Conservation (phyloP, 2,113 vertebrate species). For the Rattus rattus region DNA sequence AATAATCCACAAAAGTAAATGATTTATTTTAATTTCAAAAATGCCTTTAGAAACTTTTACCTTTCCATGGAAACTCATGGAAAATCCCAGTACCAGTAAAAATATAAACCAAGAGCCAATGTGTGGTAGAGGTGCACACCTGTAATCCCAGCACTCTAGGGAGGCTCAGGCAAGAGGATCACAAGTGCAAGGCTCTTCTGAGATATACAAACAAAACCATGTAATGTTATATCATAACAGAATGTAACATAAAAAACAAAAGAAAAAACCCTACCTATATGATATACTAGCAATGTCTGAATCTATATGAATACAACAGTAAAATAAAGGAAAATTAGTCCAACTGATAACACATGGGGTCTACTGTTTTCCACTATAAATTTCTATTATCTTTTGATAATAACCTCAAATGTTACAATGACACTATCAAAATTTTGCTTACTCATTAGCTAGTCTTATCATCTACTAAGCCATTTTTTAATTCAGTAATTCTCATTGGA, state of each 20-base stretch:
- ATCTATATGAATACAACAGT: background rate
- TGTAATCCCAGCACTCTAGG: background rate
- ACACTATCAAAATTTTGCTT: background rate
- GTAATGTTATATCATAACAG: background rate
- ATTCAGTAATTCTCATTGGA: background rate
- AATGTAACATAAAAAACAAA: background rate
- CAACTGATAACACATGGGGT: background rate
- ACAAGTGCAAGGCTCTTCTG: background rate
- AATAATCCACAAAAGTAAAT: conserved; percentile 41
- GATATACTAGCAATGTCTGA: background rate
- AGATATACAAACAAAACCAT: background rate
- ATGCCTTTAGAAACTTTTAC: background rate
- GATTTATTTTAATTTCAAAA: conserved; percentile 50
- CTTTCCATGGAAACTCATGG: conserved; percentile 24
- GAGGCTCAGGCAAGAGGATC: background rate
- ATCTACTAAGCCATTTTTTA: background rate
- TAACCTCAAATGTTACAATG: background rate
- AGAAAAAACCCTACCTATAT: background rate
- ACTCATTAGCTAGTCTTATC: background rate
- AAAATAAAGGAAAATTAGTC: background rate
- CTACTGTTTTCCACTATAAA: background rate
- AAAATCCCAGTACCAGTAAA: conserved; percentile 36
- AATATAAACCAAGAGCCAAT: background rate
- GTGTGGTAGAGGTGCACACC: background rate
- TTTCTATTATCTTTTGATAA: conserved; percentile 13